Percentiles rank a stretch among this genome's conserved stretches.
Conservation (phyloP, 2,888 invertebrate genomes). For the Ceratothoa steindachneri region DNA sequence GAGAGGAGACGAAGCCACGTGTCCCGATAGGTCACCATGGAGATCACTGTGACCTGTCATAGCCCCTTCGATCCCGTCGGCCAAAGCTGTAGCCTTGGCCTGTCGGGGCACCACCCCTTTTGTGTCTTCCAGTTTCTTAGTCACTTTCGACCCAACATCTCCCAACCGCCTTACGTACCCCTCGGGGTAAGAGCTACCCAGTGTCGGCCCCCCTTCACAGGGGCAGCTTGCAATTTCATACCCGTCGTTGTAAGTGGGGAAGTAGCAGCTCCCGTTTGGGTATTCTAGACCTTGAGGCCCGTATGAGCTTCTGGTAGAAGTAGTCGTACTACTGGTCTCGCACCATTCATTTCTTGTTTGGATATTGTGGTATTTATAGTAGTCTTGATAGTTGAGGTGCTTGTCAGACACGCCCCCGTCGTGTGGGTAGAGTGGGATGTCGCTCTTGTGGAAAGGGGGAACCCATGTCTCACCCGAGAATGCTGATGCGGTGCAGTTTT, state of each 20-base stretch:
- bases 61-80: background rate
- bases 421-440: background rate
- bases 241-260: background rate
- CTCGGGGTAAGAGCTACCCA: background rate
- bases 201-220: background rate
- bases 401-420: background rate
- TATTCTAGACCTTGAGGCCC: background rate
- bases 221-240: background rate
- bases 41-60: background rate
- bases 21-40: background rate
- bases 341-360: background rate
- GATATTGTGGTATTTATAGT: background rate
- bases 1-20: background rate
- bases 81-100: background rate
- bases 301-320: background rate
- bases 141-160: background rate
- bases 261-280: background rate
- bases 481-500: background rate
- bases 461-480: background rate
- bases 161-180: background rate
- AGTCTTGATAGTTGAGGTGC: background rate
- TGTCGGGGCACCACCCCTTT: background rate
- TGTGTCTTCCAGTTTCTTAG: background rate
- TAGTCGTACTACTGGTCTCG: too few relatives aligned
- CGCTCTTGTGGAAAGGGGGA: constrained; percentile 1